A percentile compares a stretch with the other conserved stretches of the same genome.
phyloP scores from a whole-genome alignment of 2,888 invertebrate species.

The Anoncus sp. region DNA sequence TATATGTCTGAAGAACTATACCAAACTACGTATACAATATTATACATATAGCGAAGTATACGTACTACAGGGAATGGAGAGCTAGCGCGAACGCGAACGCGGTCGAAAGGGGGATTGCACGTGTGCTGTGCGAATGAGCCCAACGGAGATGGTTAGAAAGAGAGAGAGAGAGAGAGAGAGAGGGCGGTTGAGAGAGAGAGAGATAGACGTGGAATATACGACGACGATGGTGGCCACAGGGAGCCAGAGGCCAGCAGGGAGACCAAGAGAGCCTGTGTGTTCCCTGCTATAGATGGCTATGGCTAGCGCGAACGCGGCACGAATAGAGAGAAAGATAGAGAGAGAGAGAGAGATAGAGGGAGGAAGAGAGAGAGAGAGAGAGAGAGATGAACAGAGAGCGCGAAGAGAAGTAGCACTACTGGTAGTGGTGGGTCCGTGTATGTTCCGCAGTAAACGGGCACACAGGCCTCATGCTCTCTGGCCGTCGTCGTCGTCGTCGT shows the following conservation, averaged over 20 bases:
- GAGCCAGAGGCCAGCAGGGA: conserved; percentile 48
- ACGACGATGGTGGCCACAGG: conserved; percentile 51
- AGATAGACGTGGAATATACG: conserved; percentile 45
- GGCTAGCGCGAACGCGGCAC: conserved; percentile 50
- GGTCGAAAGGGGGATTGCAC: conserved; percentile 55
- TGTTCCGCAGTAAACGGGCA: conserved; percentile 68
- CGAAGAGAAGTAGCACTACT: conserved; percentile 43
- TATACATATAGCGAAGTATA: background rate
- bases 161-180: conserved; percentile 1
- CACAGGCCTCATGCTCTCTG: conserved; percentile 61
- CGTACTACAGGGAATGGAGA: conserved; percentile 22
- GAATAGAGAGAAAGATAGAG: conserved; percentile 34
- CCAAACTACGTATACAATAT: conserved; percentile 5
- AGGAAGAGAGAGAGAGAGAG: conserved; percentile 13
- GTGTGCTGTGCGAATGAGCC: conserved; percentile 56
- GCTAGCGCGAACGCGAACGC: conserved; percentile 53
- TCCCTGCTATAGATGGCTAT: conserved; percentile 52
- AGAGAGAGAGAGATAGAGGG: conserved; percentile 11
- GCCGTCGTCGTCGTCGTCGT: conserved; percentile 35
- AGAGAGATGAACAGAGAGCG: conserved; percentile 24
- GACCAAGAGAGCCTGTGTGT: conserved; percentile 44
- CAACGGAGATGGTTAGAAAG: conserved; percentile 18
- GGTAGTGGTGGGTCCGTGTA: conserved; percentile 60
- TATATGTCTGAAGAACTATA: conserved; percentile 20
- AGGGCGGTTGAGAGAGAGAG: conserved; percentile 7